Conservation (phyloP, 2,113 vertebrate species). For the Periophthalmus modestus region DNA sequence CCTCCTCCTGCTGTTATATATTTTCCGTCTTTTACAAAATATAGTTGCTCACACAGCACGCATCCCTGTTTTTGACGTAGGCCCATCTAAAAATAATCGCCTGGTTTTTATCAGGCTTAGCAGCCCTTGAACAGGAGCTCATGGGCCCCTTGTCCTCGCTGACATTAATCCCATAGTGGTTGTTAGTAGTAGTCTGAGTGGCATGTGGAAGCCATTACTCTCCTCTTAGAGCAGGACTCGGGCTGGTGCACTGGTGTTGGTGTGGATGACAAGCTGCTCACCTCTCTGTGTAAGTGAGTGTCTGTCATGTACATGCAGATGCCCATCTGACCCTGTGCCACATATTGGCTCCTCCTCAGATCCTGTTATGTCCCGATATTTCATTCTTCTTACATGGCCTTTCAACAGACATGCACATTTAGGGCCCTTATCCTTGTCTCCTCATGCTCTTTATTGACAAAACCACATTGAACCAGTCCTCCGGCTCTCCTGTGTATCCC, state of each 20-base stretch:
- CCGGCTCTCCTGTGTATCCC: constrained; percentile 43
- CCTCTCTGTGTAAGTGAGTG: constrained; percentile 35
- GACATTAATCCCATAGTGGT: constrained; percentile 71
- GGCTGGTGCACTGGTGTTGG: constrained; percentile 53
- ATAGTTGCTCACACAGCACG: constrained; percentile 52
- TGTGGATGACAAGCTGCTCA: constrained; percentile 44
- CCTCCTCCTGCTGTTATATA: constrained; percentile 21
- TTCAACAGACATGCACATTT: constrained; percentile 18
- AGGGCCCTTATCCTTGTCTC: constrained; percentile 5
- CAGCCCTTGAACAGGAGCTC: constrained; percentile 70
- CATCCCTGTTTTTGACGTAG: constrained; percentile 46
- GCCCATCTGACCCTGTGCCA: constrained; percentile 42
- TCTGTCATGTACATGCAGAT: constrained; percentile 40
- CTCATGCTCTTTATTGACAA: constrained; percentile 1
- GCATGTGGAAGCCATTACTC: constrained; percentile 78
- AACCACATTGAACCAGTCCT: constrained; percentile 35
- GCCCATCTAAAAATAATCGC: constrained; percentile 63
- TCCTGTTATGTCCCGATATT: constrained; percentile 20
- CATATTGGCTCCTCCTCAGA: constrained; percentile 22
- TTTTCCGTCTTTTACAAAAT: constrained; percentile 48
- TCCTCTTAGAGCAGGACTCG: constrained; percentile 68
- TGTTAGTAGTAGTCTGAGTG: constrained; percentile 70
- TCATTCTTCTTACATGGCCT: constrained; percentile 11
- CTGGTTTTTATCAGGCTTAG: constrained; percentile 66
- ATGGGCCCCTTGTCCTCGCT: constrained; percentile 66